Conservation (phyloP, 2,797 vertebrate genomes). For the Anomalospiza imberbis region DNA sequence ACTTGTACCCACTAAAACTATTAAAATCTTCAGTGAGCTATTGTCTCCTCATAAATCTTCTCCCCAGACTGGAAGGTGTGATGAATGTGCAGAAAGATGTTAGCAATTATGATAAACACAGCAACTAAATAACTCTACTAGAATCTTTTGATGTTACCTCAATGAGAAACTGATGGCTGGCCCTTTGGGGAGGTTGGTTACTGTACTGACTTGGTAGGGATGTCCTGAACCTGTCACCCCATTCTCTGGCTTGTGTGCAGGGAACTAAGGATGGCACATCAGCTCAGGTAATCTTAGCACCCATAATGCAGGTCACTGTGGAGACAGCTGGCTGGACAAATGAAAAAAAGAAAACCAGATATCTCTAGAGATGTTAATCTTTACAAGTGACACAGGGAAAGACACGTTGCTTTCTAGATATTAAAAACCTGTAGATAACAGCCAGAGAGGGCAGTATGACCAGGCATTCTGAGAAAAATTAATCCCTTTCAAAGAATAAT, state of each 20-base stretch:
- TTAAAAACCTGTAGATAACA: neutral
- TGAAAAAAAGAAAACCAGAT: neutral
- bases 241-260: neutral
- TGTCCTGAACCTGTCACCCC: neutral
- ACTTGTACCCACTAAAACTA: neutral
- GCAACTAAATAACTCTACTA: neutral
- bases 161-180: neutral
- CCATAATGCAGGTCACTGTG: neutral
- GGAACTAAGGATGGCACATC: fast-evolving
- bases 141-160: neutral
- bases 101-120: neutral
- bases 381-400: neutral
- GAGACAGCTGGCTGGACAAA: neutral
- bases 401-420: neutral
- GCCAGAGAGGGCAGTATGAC: neutral
- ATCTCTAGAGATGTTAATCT: neutral
- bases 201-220: neutral
- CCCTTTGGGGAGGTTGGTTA: neutral
- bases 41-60: neutral
- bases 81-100: neutral
- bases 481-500: neutral
- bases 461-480: neutral
- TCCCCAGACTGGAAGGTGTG: neutral
- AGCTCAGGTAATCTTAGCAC: neutral
- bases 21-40: neutral